Evolutionary conservation across 2,113 vertebrate species (phyloP).

Genomic region (Stigmatopora argus): DNA sequence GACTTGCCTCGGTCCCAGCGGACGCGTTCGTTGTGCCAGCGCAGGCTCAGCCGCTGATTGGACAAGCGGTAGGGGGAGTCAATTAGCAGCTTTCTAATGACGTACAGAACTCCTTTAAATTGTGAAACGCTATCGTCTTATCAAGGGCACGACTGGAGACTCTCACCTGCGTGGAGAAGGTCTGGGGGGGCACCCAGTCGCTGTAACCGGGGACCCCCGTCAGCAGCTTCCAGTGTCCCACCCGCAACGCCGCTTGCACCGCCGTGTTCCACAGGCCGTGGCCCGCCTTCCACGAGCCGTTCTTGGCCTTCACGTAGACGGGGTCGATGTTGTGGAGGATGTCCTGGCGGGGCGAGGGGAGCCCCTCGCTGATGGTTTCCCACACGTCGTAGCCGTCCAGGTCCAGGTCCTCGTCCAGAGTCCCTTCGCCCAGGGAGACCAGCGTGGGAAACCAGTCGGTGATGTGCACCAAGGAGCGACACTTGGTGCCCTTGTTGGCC

Average conservation of each 20-base stretch:
- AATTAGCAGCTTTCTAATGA: not conserved
- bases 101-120: too few species aligned
- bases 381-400: constrained; percentile 93
- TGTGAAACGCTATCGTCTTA: too few species aligned
- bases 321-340: constrained; percentile 98
- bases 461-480: constrained; percentile 88
- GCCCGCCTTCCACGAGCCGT: constrained; percentile 89
- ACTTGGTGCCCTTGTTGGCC: constrained; percentile 81
- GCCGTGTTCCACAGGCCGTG: constrained; percentile 95
- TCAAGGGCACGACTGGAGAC: not conserved
- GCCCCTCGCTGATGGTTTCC: constrained; percentile 93
- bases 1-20: constrained; percentile 84
- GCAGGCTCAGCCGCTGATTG: constrained; percentile 76
- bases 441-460: constrained; percentile 97
- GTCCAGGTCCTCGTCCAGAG: constrained; percentile 81
- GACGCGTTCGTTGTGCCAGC: constrained; percentile 85
- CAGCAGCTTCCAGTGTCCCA: constrained; percentile 91
- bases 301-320: constrained; percentile 86
- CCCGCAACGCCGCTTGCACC: constrained; percentile 86
- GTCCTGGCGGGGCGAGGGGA: constrained; percentile 85
- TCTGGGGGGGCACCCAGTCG: constrained; percentile 95
- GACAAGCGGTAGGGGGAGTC: constrained; percentile 27
- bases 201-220: constrained; percentile 90
- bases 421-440: constrained; percentile 84
- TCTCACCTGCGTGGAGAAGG: constrained; percentile 76